A percentile compares a stretch with the other conserved stretches of the same genome.
Conservation (phyloP, 2,113 vertebrate species). For the Chamaea fasciata region DNA sequence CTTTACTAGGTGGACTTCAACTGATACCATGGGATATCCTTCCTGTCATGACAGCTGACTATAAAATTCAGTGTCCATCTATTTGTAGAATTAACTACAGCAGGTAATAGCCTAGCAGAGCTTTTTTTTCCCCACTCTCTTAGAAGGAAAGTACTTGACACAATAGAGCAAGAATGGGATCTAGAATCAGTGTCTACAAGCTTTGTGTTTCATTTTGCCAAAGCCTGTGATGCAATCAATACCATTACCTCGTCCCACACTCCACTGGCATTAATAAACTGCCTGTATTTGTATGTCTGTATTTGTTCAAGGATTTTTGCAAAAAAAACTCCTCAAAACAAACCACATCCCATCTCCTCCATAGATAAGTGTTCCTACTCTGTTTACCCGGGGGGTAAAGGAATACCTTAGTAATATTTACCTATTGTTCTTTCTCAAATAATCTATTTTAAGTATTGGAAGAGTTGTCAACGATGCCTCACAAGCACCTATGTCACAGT, state of each 20-base stretch:
- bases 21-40: not conserved
- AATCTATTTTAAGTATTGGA: not conserved
- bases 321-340: not conserved
- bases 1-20: not conserved
- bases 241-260: not conserved
- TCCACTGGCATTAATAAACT: not conserved
- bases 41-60: not conserved
- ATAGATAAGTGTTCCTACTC: not conserved
- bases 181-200: not conserved
- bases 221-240: not conserved
- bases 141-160: not conserved
- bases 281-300: not conserved
- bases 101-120: not conserved
- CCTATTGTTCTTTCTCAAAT: not conserved
- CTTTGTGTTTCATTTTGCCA: not conserved
- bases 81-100: not conserved
- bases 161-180: not conserved
- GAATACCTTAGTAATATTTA: not conserved
- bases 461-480: not conserved
- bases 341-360: not conserved
- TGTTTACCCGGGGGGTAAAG: not conserved
- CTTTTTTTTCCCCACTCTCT: accelerated
- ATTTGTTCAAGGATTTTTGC: not conserved
- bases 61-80: not conserved
- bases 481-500: not conserved